Base-by-base conservation (phyloP, 1,140 invertebrate genomes). In the Aphelinus atriplicis region DNA sequence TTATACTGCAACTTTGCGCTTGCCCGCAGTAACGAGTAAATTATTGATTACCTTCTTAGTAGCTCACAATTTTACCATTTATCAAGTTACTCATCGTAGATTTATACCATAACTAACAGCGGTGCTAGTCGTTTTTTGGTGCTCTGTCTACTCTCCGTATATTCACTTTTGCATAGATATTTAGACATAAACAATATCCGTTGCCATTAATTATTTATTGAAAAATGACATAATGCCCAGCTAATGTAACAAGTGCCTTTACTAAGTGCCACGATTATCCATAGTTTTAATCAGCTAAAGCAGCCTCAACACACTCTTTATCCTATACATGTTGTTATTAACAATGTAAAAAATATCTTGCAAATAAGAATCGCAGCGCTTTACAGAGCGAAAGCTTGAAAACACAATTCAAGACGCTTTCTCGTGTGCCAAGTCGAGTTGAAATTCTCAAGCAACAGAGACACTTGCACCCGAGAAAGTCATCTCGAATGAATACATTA, bases 271-370 rank as follows among this genome's bases (percentile, higher is more conserved):
- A 68, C 9, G 10, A n/a, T 26, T 48, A 67, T 48, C 47, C 3
- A 58, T 68, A 58, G 47, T 68, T 57, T 47, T 68, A 68, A 68
- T 68, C 6, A 3, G 7, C n/a, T 68, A 68, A 10, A n/a, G 46
- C 2, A 67, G 46, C 7, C 26, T 26, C 26, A 26, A 26, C 26
- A 26, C 58, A 45, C 7, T 68, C 2, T 48, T 48, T n/a, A 26
- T 58, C 46, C 46, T 70, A 45, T 7, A 48, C 10, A 70, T 70
- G n/a, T 4, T 6, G 3, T 57, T 42, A 43, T 70, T 70, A 70
- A 70, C 67, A 48, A 48, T 50, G 48, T 51, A 50, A 51, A 50
- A 51, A 70, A 60, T 43, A 58, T 57, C 58, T 68, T 9, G 46
- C 55, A 4, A 68, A 26, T 56, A 56, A 67, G 43, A 67, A 42